phyloP scores from a whole-genome alignment of 2,888 invertebrate genomes.

The Seladonia tumulorum region DNA sequence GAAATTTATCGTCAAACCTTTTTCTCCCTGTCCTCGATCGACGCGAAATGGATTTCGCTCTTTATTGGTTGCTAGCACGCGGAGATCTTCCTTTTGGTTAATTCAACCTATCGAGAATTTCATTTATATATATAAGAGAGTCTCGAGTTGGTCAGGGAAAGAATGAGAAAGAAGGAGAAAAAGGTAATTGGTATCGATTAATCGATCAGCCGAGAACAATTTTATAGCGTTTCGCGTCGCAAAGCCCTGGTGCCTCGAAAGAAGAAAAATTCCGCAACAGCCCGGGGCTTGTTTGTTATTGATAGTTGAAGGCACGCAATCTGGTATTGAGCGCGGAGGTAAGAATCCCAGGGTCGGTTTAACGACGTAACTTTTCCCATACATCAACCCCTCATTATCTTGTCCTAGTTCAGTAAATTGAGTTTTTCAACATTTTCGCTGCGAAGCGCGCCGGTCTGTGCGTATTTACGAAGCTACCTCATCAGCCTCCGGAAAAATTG shows the following conservation, averaged over 20 bases:
- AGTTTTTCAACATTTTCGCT: conserved; percentile 31
- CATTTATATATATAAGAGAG: neutral
- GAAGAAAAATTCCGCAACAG: conserved; percentile 39
- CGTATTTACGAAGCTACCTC: neutral
- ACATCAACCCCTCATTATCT: conserved; percentile 53
- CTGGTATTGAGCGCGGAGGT: conserved; percentile 34
- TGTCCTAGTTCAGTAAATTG: conserved; percentile 39
- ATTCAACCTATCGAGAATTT: conserved; percentile 3
- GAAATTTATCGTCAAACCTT: neutral
- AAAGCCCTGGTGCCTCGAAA: conserved; percentile 28
- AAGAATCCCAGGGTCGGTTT: conserved; percentile 43
- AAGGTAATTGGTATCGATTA: conserved; percentile 41
- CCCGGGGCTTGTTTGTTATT: conserved; percentile 44
- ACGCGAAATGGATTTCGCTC: neutral
- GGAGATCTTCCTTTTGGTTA: conserved; percentile 3
- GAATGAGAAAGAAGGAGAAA: neutral
- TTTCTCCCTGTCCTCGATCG: neutral
- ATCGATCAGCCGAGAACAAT: conserved; percentile 43
- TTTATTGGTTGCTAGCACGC: neutral
- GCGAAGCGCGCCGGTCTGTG: neutral
- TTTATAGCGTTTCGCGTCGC: conserved; percentile 27
- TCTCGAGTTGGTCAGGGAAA: neutral
- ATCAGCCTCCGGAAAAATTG: neutral
- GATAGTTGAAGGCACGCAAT: conserved; percentile 59
- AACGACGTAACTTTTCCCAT: conserved; percentile 56